Base-by-base conservation (phyloP, 2,797 vertebrate genomes). In the Dromococcyx pavoninus region DNA sequence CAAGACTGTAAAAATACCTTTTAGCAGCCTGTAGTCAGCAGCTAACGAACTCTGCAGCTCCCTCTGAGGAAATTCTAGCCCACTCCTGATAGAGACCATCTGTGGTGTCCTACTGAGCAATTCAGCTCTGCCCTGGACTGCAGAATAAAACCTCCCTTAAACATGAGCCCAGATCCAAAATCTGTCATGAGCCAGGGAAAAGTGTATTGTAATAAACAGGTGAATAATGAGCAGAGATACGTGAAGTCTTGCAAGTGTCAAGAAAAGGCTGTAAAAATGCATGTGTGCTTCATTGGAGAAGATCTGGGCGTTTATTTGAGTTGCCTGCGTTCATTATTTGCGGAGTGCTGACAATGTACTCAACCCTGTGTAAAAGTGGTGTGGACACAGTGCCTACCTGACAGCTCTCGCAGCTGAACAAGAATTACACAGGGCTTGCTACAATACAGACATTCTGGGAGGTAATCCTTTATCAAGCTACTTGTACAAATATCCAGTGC, bases 81-180 rank as follows among this genome's bases (percentile, higher is more conserved):
- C 43, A 10, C 11, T 28, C 5, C 56, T 60, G 57, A 46, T 30
- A 16, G 56, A 44, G 28, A 58, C 44, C 41, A 35, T 43, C 25
- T n/a, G 41, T 16, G 43, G 43, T 62, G 44, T 33, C 50, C 28
- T 30, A 3, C 0, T 2, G 65, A 50, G 53, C 35, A 51, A 11
- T 23, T 14, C 15, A 7, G 28, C 25, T 51, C 51, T 74, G 72
- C 32, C 24, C 43, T 41, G 65, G n/a, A 60, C 43, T 79, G 66
- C 5, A 35, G 46, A n/a, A 4, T 25, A 32, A 56, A 65, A 81
- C 13, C 35, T 53, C 37, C 64, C 44, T 41, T 32, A 62, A 28
- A 27, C 22, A 5, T 1, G 4, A 62, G 7, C 27, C 54, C 0
- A 1, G 43, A 30, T 46, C 51, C 2, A 0, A 50, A 73, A 39